These are phyloP conservation scores for Montipora cactus DNA, from an alignment of 64 coral and sea anemone genomes.

Conservation along the genomic window DNA sequence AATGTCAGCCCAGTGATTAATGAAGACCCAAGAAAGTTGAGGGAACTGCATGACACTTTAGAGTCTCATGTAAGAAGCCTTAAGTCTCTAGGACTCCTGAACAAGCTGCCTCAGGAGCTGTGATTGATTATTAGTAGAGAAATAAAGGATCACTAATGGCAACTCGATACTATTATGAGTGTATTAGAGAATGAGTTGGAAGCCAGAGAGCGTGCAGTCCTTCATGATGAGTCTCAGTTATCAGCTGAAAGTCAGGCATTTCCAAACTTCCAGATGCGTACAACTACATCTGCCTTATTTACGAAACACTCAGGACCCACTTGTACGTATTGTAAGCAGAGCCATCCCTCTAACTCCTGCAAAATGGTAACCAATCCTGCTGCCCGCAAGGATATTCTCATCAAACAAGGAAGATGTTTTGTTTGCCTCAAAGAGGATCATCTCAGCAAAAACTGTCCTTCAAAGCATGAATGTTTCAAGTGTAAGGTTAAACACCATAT, in stretches of 20 bases:
- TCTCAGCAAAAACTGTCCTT: conserved; percentile 28
- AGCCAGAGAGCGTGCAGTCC: neutral
- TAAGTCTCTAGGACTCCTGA: conserved; percentile 14
- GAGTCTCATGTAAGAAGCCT: conserved; percentile 47
- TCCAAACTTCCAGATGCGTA: neutral
- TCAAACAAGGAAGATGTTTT: conserved; percentile 48
- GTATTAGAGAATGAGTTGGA: neutral
- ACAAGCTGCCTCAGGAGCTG: conserved; percentile 36
- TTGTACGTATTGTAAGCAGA: neutral
- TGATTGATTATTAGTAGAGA: conserved; percentile 9
- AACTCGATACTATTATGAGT: neutral
- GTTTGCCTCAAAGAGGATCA: conserved; percentile 58
- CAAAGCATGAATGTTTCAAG: conserved; percentile 46
- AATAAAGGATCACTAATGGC: conserved; percentile 11
- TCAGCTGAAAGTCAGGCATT: neutral
- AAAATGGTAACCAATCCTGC: conserved; percentile 11
- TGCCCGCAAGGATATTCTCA: conserved; percentile 42
- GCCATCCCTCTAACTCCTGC: neutral
- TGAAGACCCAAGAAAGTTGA: neutral
- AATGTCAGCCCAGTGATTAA: neutral
- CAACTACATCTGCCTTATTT: neutral
- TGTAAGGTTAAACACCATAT: conserved; percentile 50
- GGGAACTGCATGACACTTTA: neutral
- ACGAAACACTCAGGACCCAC: neutral
- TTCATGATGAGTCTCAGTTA: neutral